These are phyloP conservation scores for Orthosia gracilis DNA, from an alignment of 2,888 invertebrate species.

Conservation along the genomic window DNA sequence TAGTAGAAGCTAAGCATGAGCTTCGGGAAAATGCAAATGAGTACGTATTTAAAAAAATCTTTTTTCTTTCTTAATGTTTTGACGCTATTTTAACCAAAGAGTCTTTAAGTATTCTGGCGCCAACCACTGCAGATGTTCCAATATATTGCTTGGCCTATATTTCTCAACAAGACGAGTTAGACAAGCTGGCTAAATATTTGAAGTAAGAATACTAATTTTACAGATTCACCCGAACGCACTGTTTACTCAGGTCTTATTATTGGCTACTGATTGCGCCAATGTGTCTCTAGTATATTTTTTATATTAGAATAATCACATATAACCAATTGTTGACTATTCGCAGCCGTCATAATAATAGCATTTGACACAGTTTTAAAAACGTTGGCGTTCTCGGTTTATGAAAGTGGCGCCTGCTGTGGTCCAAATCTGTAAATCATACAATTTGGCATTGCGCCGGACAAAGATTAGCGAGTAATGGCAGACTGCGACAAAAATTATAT, in stretches of 20 bases:
- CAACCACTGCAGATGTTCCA: slow-evolving; percentile 48
- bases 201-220: slow-evolving; percentile 47
- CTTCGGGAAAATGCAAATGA: slow-evolving; percentile 32
- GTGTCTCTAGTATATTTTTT: slow-evolving; percentile 43
- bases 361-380: slow-evolving; percentile 79
- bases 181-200: slow-evolving; percentile 58
- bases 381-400: slow-evolving; percentile 75
- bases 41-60: slow-evolving; percentile 22
- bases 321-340: slow-evolving; percentile 53
- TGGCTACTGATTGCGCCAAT: slow-evolving; percentile 13
- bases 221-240: slow-evolving; percentile 15
- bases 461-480: slow-evolving; percentile 68
- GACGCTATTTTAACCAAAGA: slow-evolving; percentile 35
- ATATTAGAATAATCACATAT: slow-evolving; percentile 56
- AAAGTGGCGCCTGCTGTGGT: slow-evolving; percentile 82
- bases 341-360: slow-evolving; percentile 72
- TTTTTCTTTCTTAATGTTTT: slow-evolving; percentile 4
- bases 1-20: slow-evolving; percentile 10
- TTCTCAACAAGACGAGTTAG: slow-evolving; percentile 39
- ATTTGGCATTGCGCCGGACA: slow-evolving; percentile 86
- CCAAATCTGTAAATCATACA: slow-evolving; percentile 84
- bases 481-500: slow-evolving; percentile 37
- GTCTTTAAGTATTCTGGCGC: slow-evolving; percentile 57
- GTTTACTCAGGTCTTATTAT: slow-evolving; percentile 15
- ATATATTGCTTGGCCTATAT: slow-evolving; percentile 57